These are phyloP conservation scores for Procavia capensis DNA, from an alignment of 2,113 vertebrate species.

Conservation along the genomic window DNA sequence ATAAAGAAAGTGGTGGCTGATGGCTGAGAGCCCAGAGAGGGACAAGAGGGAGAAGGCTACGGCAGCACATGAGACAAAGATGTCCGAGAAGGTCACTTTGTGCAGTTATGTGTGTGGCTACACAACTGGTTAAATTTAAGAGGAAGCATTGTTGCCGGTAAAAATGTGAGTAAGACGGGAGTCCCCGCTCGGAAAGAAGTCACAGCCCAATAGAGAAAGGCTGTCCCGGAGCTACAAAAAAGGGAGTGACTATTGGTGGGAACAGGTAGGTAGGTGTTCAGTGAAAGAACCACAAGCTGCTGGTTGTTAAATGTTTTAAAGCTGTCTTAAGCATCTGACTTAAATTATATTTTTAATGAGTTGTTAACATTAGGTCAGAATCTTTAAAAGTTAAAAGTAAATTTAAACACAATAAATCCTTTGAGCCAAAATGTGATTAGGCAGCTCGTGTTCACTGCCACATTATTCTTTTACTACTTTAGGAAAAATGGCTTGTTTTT, in stretches of 20 bases:
- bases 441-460: background rate
- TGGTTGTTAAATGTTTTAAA: slow-evolving; percentile 32
- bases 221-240: background rate
- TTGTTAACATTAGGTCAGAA: slow-evolving; percentile 23
- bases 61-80: background rate
- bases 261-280: slow-evolving; percentile 18
- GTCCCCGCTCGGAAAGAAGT: background rate
- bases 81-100: background rate
- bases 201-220: slow-evolving; percentile 1
- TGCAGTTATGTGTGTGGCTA: background rate
- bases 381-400: slow-evolving; percentile 43
- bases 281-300: background rate
- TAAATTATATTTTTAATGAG: slow-evolving; percentile 36
- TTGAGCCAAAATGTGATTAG: slow-evolving; percentile 31
- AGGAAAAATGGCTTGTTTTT: background rate
- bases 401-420: slow-evolving; percentile 38
- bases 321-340: background rate
- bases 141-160: slow-evolving; percentile 20
- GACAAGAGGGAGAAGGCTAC: background rate
- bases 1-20: background rate
- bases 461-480: slow-evolving; percentile 3
- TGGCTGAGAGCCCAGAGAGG: background rate
- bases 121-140: slow-evolving; percentile 33
- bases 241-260: background rate
- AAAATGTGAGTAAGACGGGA: slow-evolving; percentile 44